Percentiles rank a stretch among this genome's conserved stretches.
phyloP scores from a whole-genome alignment of 1,140 invertebrate species.

The Ctenoplectra terminalis region DNA sequence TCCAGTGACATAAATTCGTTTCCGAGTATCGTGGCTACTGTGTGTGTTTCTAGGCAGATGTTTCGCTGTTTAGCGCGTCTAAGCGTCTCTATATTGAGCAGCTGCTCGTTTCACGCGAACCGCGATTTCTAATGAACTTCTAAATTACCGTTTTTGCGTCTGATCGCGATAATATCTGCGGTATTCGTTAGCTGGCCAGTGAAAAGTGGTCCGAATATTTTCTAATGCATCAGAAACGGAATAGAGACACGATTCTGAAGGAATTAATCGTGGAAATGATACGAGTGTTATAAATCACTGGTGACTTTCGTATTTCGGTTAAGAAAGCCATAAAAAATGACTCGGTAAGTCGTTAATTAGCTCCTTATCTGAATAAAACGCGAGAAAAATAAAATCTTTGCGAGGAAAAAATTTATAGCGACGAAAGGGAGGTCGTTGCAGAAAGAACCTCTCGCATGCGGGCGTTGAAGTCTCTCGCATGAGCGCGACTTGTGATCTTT shows the following conservation, averaged over 20 bases:
- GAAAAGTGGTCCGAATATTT: slow-evolving; percentile 17
- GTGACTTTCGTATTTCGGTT: not conserved
- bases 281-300: not conserved
- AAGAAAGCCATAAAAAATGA: not conserved
- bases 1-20: not conserved
- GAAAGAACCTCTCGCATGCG: not conserved
- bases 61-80: not conserved
- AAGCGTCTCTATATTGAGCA: slow-evolving; percentile 20
- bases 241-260: not conserved
- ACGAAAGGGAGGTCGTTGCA: not conserved
- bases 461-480: slow-evolving; percentile 14
- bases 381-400: not conserved
- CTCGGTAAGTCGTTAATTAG: not conserved
- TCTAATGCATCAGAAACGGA: slow-evolving; percentile 1
- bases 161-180: slow-evolving; percentile 35
- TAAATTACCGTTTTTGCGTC: slow-evolving; percentile 40
- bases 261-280: not conserved
- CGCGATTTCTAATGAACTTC: slow-evolving; percentile 46
- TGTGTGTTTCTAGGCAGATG: slow-evolving; percentile 32
- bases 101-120: slow-evolving; percentile 19
- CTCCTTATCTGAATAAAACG: too few relatives aligned
- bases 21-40: not conserved
- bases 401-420: not conserved
- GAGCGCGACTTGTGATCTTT: not conserved
- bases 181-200: slow-evolving; percentile 14